Base-by-base conservation (phyloP, 2,888 invertebrate species). In the Torymus aiolomorphi region DNA sequence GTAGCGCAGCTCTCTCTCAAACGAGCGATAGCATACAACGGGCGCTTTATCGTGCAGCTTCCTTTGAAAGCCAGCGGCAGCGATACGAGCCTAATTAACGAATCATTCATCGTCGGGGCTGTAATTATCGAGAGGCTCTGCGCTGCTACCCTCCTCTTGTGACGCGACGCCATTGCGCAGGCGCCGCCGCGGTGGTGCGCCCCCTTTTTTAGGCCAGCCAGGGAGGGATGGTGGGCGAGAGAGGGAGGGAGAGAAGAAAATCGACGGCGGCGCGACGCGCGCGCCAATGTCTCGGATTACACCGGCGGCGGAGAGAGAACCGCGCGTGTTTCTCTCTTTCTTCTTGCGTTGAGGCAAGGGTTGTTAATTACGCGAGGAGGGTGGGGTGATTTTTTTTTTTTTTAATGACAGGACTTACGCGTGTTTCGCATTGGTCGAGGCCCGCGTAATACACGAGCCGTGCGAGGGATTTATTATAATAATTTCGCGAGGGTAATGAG, bases 31-130 rank as follows among this genome's bases (percentile, higher is more conserved):
- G 85, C 82, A 85, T 85, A 87, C 87, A 87, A 87, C 87, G 84
- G 86, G 84, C 85, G 84, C 88, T 88, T 87, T 88, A 88, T 87
- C 86, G 86, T 85, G 83, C 84, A 61, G 71, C 84, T 85, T 86
- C 85, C 87, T 87, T 87, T 88, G 85, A 87, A 87, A 86, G 81
- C 83, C 13, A 49, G 57, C 51, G 49, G 18, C 42, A 24, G 83
- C 85, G 86, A 87, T 88, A 84, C 86, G 84, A 87, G 85, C 87
- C 88, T 89, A 89, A 89, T 89, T 89, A 89, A 89, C 88, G 86
- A 88, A 88, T 88, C 87, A 88, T 87, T 88, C 88, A 87, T 87
- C 85, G 61, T 49, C 67, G 85, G 81, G 80, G 83, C 84, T 85
- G 87, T 88, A 88, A 88, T 88, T 88, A 88, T 87, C 86, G 86